phyloP scores from a whole-genome alignment of 2,888 invertebrate genomes.

The Phaedon cochleariae region DNA sequence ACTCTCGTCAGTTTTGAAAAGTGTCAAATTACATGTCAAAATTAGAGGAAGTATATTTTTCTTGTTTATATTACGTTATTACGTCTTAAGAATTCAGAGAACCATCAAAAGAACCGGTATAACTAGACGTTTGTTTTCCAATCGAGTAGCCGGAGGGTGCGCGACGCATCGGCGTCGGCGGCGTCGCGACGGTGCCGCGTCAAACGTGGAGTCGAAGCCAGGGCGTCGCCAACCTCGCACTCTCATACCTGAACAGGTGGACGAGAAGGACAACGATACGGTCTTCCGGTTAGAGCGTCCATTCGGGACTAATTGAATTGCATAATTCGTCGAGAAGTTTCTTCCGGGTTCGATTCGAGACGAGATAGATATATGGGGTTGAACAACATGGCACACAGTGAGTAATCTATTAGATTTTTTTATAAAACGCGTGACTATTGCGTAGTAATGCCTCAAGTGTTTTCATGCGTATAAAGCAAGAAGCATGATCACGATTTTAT shows the following conservation, averaged over 20 bases:
- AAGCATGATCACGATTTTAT: too few relatives aligned
- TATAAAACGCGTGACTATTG: not conserved
- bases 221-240: slow-evolving; percentile 59
- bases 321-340: slow-evolving; percentile 4
- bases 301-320: slow-evolving; percentile 32
- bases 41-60: too few relatives aligned
- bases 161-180: slow-evolving; percentile 50
- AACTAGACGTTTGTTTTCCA: slow-evolving; percentile 8
- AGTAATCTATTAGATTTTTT: not conserved
- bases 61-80: too few relatives aligned
- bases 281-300: slow-evolving; percentile 27
- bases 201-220: slow-evolving; percentile 60
- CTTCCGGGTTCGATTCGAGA: not conserved
- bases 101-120: slow-evolving; percentile 30
- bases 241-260: slow-evolving; percentile 56
- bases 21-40: too few relatives aligned
- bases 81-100: too few relatives aligned
- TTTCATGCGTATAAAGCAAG: too few relatives aligned
- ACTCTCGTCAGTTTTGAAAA: too few relatives aligned
- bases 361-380: not conserved
- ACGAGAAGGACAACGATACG: slow-evolving; percentile 33
- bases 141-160: slow-evolving; percentile 41
- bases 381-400: not conserved
- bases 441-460: too few relatives aligned
- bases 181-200: slow-evolving; percentile 38